phyloP scores from a whole-genome alignment of 1,140 invertebrate species.

The Aphaenogaster ashmeadi region DNA sequence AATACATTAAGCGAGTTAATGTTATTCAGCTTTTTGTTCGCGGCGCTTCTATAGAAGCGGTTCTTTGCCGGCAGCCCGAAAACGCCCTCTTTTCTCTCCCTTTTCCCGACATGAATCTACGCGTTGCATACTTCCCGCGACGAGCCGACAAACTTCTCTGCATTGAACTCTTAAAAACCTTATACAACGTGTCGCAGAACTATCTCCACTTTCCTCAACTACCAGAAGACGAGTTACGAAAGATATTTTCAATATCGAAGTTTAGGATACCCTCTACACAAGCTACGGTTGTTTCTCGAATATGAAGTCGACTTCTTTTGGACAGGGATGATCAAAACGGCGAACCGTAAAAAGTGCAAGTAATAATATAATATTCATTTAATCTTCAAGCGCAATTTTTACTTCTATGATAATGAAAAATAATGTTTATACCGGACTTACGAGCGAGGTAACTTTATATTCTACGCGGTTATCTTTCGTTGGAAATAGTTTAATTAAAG shows the following conservation, averaged over 20 bases:
- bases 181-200: background rate
- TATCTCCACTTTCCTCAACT: background rate
- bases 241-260: conserved; percentile 3
- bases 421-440: conserved; percentile 12
- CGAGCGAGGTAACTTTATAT: background rate
- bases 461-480: conserved; percentile 6
- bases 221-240: background rate
- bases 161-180: conserved; percentile 29
- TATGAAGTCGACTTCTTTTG: background rate
- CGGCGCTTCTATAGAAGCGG: conserved; percentile 64
- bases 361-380: background rate
- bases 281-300: background rate
- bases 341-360: background rate
- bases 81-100: conserved; percentile 5
- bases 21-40: conserved; percentile 74
- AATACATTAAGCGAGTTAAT: conserved; percentile 76
- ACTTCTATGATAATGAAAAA: conserved; percentile 15
- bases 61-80: conserved; percentile 46
- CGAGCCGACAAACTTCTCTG: conserved; percentile 37
- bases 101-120: conserved; percentile 21
- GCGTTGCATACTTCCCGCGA: conserved; percentile 22
- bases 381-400: conserved; percentile 26
- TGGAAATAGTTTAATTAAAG: conserved; percentile 57
- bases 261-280: background rate
- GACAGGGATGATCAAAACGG: background rate